A percentile compares a stretch with the other conserved stretches of the same genome.
Evolutionary conservation across 2,888 invertebrate genomes (phyloP).

Genomic region (Hyposoter didymator): DNA sequence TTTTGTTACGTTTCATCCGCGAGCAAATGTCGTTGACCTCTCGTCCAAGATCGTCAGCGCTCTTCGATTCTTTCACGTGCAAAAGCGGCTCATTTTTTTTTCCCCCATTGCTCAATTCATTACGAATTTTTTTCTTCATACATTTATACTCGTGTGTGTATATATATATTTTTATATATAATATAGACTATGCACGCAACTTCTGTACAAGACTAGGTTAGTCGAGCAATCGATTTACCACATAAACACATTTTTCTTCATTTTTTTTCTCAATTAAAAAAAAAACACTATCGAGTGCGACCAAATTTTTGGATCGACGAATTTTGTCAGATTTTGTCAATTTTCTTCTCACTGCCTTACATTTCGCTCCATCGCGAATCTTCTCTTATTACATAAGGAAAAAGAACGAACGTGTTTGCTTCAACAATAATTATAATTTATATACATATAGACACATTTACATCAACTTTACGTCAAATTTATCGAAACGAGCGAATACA

Average conservation of each 20-base stretch:
- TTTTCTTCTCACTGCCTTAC: constrained; percentile 28
- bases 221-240: constrained; percentile 79
- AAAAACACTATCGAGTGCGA: constrained; percentile 25
- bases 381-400: constrained; percentile 51
- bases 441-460: constrained; percentile 84
- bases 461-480: constrained; percentile 75
- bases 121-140: constrained; percentile 33
- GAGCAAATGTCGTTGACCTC: constrained; percentile 2
- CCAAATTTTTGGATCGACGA: background rate
- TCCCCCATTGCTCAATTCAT: constrained; percentile 53
- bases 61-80: constrained; percentile 59
- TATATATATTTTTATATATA: constrained; percentile 65
- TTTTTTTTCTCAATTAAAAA: constrained; percentile 38
- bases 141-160: constrained; percentile 49
- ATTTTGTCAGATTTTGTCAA: background rate
- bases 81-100: constrained; percentile 67
- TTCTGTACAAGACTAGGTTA: constrained; percentile 84
- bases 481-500: constrained; percentile 60
- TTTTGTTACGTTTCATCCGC: background rate
- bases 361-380: constrained; percentile 35
- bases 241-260: constrained; percentile 43
- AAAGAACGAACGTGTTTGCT: constrained; percentile 60
- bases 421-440: constrained; percentile 82
- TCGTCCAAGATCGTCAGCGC: constrained; percentile 25
- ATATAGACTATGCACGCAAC: constrained; percentile 77